phyloP scores from a whole-genome alignment of 2,113 vertebrate species.

The Siniperca chuatsi region DNA sequence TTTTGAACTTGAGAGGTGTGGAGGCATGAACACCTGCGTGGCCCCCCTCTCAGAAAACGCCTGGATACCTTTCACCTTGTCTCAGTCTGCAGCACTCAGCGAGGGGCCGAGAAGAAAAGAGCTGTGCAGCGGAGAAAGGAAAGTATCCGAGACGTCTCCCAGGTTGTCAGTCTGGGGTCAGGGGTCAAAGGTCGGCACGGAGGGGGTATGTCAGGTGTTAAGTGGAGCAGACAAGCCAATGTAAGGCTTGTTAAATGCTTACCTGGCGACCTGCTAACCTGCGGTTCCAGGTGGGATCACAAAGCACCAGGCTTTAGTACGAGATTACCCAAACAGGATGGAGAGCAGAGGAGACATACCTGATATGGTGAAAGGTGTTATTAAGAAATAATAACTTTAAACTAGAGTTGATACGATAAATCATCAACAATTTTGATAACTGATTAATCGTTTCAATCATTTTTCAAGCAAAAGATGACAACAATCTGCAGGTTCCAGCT shows the following conservation, averaged over 20 bases:
- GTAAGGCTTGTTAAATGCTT: slow-evolving; percentile 77
- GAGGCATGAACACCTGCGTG: slow-evolving; percentile 85
- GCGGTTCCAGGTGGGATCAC: slow-evolving; percentile 80
- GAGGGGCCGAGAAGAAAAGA: slow-evolving; percentile 77
- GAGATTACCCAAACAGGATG: slow-evolving; percentile 72
- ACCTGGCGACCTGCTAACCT: slow-evolving; percentile 79
- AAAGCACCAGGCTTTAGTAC: slow-evolving; percentile 66
- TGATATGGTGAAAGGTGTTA: slow-evolving; percentile 37
- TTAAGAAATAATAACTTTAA: background rate
- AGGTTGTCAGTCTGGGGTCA: slow-evolving; percentile 80
- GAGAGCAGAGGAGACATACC: slow-evolving; percentile 53
- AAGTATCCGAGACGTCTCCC: slow-evolving; percentile 78
- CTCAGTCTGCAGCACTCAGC: slow-evolving; percentile 78
- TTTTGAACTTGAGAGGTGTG: slow-evolving; percentile 87
- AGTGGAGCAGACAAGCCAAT: slow-evolving; percentile 82
- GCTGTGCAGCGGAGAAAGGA: slow-evolving; percentile 63
- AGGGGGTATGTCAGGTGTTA: slow-evolving; percentile 87
- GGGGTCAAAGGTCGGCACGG: slow-evolving; percentile 78
- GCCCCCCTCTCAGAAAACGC: slow-evolving; percentile 46
- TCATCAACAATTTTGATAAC: no score
- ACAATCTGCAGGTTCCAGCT: background rate
- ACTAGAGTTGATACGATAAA: background rate
- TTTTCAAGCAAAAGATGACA: background rate
- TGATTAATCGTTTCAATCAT: background rate
- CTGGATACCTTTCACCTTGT: slow-evolving; percentile 82